Evolutionary conservation across 2,888 invertebrate species (phyloP).

Genomic region (Heliconius charithonia): DNA sequence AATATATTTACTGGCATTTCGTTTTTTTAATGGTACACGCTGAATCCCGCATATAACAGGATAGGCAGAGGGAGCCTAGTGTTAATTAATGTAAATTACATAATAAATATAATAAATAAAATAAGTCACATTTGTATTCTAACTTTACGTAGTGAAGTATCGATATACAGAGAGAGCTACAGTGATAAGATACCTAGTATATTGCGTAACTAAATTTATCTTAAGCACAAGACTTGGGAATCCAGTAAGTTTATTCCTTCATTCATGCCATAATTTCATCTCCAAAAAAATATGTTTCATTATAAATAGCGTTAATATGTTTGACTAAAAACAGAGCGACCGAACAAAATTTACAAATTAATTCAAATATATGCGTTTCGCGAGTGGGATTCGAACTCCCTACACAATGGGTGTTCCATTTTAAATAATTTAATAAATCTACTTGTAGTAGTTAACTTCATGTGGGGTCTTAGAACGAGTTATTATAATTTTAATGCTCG

Average conservation of each 20-base stretch:
- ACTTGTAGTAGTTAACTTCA: slow-evolving; percentile 17
- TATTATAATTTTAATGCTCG: slow-evolving; percentile 27
- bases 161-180: too few relatives aligned
- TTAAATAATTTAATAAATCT: slow-evolving; percentile 14
- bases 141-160: too few relatives aligned
- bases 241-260: too few relatives aligned
- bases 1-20: neutral
- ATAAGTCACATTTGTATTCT: too few relatives aligned
- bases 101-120: too few relatives aligned
- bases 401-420: neutral
- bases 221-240: too few relatives aligned
- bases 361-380: neutral
- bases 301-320: neutral
- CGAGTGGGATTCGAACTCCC: neutral
- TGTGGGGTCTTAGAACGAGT: slow-evolving; percentile 22
- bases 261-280: neutral
- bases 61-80: neutral
- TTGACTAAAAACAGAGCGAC: neutral
- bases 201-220: too few relatives aligned
- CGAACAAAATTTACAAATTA: neutral
- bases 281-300: neutral
- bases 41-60: neutral
- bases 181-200: too few relatives aligned
- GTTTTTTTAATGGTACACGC: neutral
- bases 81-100: too few relatives aligned